Percentiles rank a stretch among this genome's conserved stretches.
Conservation (phyloP, 2,113 vertebrate genomes). For the Aegypius monachus region DNA sequence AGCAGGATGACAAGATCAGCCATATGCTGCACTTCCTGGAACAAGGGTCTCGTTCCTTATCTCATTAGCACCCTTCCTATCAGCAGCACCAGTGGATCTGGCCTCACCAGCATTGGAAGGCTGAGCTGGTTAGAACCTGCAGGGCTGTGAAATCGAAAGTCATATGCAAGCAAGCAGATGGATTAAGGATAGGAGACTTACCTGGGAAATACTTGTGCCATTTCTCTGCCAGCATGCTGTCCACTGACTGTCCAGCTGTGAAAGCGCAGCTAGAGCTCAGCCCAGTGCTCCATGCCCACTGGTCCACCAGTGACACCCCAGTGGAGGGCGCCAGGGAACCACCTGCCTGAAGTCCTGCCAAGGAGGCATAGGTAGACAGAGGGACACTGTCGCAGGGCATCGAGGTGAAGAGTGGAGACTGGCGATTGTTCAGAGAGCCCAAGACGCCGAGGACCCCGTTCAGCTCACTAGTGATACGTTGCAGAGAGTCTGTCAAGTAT, state of each 20-base stretch:
- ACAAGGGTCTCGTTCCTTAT: background rate
- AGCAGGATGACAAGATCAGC: background rate
- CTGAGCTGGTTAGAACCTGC: accelerated
- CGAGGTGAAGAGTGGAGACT: constrained; percentile 7
- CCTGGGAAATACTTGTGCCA: constrained; percentile 86
- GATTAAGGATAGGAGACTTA: background rate
- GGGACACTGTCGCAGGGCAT: background rate
- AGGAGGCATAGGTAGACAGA: background rate
- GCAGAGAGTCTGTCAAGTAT: constrained; percentile 79
- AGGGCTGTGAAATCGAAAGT: accelerated
- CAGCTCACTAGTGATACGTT: constrained; percentile 83
- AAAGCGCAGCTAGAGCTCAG: background rate
- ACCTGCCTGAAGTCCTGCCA: background rate
- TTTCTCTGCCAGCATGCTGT: constrained; percentile 72
- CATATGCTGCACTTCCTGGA: background rate
- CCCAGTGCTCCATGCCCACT: constrained; percentile 59
- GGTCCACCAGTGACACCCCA: background rate
- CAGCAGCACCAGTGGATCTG: background rate
- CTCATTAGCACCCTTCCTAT: background rate
- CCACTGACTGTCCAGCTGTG: constrained; percentile 40
- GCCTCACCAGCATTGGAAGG: background rate
- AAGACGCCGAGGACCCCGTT: constrained; percentile 76
- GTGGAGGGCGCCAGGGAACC: background rate
- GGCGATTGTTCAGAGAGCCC: constrained; percentile 66
- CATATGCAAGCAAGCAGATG: background rate